Percentiles rank a stretch among this genome's conserved stretches.
phyloP scores from a whole-genome alignment of 2,113 vertebrate genomes.

The Xerus inauris region DNA sequence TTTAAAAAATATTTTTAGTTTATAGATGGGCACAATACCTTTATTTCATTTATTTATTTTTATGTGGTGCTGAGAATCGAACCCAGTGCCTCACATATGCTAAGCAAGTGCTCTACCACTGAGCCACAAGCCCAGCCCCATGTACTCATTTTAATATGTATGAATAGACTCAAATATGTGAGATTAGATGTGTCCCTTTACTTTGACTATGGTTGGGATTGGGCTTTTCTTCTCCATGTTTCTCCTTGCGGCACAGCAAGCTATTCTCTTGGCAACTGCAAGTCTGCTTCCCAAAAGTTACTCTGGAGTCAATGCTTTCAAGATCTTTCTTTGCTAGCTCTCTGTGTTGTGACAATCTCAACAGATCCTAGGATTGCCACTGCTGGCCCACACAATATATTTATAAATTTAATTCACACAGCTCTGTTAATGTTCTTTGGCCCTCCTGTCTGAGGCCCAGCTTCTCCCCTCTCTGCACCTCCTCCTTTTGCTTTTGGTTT shows the following conservation, averaged over 20 bases:
- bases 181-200: neutral
- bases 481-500: neutral
- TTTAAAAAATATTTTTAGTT: neutral
- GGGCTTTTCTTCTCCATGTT: neutral
- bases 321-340: neutral
- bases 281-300: neutral
- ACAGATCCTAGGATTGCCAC: neutral
- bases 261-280: neutral
- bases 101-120: too few species aligned
- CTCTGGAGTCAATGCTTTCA: neutral
- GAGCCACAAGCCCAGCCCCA: too few species aligned
- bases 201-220: neutral
- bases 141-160: neutral
- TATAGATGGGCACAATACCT: too few species aligned
- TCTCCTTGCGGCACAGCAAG: neutral
- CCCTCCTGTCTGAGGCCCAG: neutral
- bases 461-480: neutral
- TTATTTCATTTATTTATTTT: too few species aligned
- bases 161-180: neutral
- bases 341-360: neutral
- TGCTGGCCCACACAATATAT: neutral
- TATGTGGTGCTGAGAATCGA: too few species aligned
- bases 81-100: too few species aligned
- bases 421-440: neutral
- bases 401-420: neutral